Base-by-base conservation (phyloP, 2,888 invertebrate species). In the Acrocyrtus sp. region DNA sequence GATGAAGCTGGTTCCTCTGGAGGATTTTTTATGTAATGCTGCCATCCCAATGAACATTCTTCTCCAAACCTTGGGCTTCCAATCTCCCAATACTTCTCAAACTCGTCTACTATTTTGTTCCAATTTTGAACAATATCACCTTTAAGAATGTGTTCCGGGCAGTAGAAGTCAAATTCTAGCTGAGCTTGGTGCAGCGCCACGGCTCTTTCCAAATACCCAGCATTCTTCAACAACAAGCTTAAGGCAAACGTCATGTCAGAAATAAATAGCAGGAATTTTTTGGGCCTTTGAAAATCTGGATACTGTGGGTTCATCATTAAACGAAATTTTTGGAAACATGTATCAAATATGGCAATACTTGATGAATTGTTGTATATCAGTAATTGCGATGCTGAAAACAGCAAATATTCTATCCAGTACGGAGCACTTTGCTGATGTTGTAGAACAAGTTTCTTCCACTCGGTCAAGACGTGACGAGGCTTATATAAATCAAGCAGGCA, bases 61-160 rank as follows among this genome's bases (percentile, higher is more conserved):
- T 81, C 81, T 24, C 81, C 81, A 68, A 76, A 79, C 39, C 73
- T 26, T 12, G 62, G 62, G n/a, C 78, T 75, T 34, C 78, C 79
- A 15, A 62, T 26, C 51, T 75, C 76, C 81, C 81, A 81, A 76
- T 75, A 81, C 12, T 60, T 19, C 53, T 76, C 78, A 69, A 81
- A 81, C 0, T 72, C 1, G 17, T 51, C 39, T 1, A 22, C 17
- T 41, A 74, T 58, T 15, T 60, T 65, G 21, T 41, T 66, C 78
- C 76, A 77, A 15, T 74, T 73, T 10, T 68, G 45, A 10, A 61
- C 24, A 0, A 60, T 48, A 4, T 60, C 12, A 22, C 68, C 60
- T n/a, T 72, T 66, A 22, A 74, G 29, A 12, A 62, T 47, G 0
- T 75, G 57, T 12, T 45, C 29, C 0, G 78, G 78, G 47, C 65